These are phyloP conservation scores for Petrocephalus microphthalmus DNA, from an alignment of 2,113 vertebrate genomes.

Conservation along the genomic window DNA sequence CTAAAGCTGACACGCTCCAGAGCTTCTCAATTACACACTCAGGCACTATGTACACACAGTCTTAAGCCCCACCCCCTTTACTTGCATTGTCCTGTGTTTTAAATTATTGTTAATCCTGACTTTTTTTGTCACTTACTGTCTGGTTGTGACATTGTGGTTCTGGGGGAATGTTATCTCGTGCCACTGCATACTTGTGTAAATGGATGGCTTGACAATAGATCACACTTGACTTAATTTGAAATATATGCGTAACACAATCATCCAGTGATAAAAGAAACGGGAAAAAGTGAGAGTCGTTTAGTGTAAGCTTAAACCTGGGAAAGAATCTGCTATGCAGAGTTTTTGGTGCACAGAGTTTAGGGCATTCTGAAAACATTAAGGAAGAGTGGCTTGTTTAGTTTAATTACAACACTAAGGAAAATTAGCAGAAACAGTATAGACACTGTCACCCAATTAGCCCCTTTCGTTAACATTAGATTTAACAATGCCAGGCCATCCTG, in stretches of 20 bases:
- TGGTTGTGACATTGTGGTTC: neutral
- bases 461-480: neutral
- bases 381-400: neutral
- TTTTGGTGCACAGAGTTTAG: neutral
- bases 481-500: neutral
- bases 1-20: neutral
- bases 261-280: neutral
- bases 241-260: neutral
- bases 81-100: neutral
- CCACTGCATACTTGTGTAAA: neutral
- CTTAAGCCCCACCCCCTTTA: neutral
- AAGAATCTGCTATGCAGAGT: neutral
- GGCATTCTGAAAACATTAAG: slow-evolving; percentile 4
- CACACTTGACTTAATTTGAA: neutral
- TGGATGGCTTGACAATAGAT: neutral
- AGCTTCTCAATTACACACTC: neutral
- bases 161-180: neutral
- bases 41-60: neutral
- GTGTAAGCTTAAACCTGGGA: neutral
- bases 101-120: neutral
- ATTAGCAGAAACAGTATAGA: neutral
- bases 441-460: neutral
- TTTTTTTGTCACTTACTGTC: neutral
- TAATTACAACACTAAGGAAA: neutral
- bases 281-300: neutral